Conservation (phyloP, 2,888 invertebrate genomes). For the Drosophila yooni region DNA sequence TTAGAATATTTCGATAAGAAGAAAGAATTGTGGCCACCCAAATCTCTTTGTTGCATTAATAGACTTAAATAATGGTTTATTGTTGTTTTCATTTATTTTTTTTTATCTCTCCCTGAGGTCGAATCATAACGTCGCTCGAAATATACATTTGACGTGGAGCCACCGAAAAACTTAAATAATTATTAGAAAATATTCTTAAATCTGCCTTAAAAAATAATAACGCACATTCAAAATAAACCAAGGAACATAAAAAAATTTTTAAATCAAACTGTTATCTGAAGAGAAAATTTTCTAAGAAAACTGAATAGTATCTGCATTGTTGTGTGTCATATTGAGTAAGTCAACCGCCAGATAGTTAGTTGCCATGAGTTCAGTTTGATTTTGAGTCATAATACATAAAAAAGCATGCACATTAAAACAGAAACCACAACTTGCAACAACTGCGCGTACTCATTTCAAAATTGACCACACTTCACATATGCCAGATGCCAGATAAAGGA, state of each 20-base stretch:
- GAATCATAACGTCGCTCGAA: not conserved
- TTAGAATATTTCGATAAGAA: not conserved
- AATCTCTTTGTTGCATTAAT: not conserved
- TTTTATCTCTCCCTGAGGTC: not conserved
- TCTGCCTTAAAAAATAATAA: not conserved
- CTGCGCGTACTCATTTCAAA: not conserved
- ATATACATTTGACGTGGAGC: not conserved
- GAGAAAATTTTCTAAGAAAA: not conserved
- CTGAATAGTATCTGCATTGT: not conserved
- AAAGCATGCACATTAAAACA: not conserved
- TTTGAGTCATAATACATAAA: constrained; percentile 2
- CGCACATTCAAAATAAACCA: not conserved
- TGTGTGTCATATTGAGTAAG: not conserved
- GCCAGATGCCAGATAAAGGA: constrained; percentile 14
- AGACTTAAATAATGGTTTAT: not conserved
- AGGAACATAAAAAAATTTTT: accelerated
- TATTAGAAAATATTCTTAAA: not conserved
- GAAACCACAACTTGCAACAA: constrained; percentile 22
- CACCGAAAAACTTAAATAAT: not conserved
- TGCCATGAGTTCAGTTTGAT: not conserved
- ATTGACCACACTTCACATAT: constrained; percentile 9
- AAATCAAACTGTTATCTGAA: not conserved
- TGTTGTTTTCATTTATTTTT: not conserved
- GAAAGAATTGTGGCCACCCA: not conserved
- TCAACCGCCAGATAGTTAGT: constrained; percentile 5